Percentiles rank a stretch among this genome's conserved stretches.
These are phyloP conservation scores for Entelurus aequoreus DNA, from an alignment of 2,113 vertebrate genomes.

Conservation along the genomic window DNA sequence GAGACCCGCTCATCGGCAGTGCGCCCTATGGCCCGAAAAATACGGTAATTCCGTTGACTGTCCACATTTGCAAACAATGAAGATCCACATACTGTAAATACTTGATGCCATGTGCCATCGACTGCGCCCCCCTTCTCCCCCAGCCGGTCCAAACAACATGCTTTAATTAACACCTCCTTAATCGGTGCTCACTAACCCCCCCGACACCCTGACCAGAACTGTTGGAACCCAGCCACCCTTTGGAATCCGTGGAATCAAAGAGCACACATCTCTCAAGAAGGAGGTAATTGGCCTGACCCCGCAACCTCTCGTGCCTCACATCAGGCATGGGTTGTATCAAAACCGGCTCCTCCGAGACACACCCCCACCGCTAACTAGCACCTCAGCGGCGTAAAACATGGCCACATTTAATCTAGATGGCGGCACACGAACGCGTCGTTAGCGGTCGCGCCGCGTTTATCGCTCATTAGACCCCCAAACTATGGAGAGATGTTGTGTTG, in stretches of 20 bases:
- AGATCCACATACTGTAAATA: neutral
- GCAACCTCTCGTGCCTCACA: slow-evolving; percentile 84
- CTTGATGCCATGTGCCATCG: too few relatives aligned
- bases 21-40: too few relatives aligned
- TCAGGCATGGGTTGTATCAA: slow-evolving; percentile 74
- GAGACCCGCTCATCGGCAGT: too few relatives aligned
- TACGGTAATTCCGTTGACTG: too few relatives aligned
- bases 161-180: slow-evolving; percentile 92
- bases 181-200: slow-evolving; percentile 73
- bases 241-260: slow-evolving; percentile 93
- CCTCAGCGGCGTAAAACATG: slow-evolving; percentile 35
- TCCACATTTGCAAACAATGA: too few relatives aligned
- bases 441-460: slow-evolving; percentile 73
- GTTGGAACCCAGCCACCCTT: slow-evolving; percentile 65
- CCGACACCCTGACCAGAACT: slow-evolving; percentile 67
- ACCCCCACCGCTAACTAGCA: slow-evolving; percentile 97
- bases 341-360: slow-evolving; percentile 77
- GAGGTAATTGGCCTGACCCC: slow-evolving; percentile 97
- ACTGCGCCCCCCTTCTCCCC: neutral
- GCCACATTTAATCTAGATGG: slow-evolving; percentile 26
- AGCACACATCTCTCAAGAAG: slow-evolving; percentile 75
- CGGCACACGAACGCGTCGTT: slow-evolving; percentile 51
- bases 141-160: slow-evolving; percentile 64
- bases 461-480: slow-evolving; percentile 90
- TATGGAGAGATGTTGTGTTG: slow-evolving; percentile 50